Evolutionary conservation across 1,140 invertebrate species (phyloP).

Genomic region (Sminthurinus signatus): DNA sequence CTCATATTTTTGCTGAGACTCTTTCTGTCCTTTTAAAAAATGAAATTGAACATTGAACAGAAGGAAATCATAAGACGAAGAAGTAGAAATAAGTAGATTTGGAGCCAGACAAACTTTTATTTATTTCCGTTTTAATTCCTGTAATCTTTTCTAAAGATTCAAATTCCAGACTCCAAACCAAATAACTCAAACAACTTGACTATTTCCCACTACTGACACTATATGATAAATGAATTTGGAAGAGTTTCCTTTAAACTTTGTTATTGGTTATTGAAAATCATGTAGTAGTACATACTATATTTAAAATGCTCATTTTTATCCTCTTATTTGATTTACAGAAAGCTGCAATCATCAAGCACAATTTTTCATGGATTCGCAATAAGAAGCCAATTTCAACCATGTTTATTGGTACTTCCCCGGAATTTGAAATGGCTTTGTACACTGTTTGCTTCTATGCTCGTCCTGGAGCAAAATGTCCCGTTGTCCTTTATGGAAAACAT

Average conservation of each 20-base stretch:
- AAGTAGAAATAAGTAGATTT: no score
- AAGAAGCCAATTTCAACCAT: slow-evolving; percentile 71
- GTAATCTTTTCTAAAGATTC: no score
- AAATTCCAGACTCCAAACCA: no score
- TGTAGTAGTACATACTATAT: background rate
- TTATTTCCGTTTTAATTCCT: background rate
- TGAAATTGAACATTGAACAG: no score
- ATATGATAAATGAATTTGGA: background rate
- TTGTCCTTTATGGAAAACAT: slow-evolving; percentile 59
- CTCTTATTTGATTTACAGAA: slow-evolving; percentile 54
- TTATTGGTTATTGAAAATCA: background rate
- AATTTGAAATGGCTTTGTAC: slow-evolving; percentile 85
- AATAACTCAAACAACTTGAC: no score
- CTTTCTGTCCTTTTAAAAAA: no score
- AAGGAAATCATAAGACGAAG: no score
- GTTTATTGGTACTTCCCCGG: slow-evolving; percentile 86
- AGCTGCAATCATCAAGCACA: slow-evolving; percentile 67
- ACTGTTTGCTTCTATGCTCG: slow-evolving; percentile 73
- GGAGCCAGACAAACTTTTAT: no score
- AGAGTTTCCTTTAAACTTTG: background rate
- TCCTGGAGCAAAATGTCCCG: slow-evolving; percentile 61
- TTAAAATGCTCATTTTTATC: background rate
- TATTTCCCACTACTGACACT: no score
- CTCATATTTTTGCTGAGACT: no score
- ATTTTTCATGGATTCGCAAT: slow-evolving; percentile 63